These are phyloP conservation scores for Molorchus minor DNA, from an alignment of 2,888 invertebrate species.

Conservation along the genomic window DNA sequence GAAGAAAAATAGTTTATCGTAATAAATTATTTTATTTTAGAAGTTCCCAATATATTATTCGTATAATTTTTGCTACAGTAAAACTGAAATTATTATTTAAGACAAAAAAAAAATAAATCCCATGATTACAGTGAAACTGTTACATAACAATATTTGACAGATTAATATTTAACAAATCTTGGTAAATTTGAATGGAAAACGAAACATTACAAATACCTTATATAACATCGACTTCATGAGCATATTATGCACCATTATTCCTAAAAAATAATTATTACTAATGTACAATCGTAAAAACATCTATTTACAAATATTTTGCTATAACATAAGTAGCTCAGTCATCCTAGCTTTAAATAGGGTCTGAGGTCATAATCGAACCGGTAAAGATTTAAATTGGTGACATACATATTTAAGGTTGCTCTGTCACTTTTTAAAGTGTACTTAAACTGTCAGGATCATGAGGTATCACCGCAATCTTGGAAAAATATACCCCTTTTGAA, in stretches of 20 bases:
- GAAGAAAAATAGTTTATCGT: not conserved
- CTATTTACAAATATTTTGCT: constrained; percentile 47
- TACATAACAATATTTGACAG: not conserved
- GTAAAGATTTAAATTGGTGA: no score
- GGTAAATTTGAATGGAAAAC: not conserved
- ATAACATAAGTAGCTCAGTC: constrained; percentile 36
- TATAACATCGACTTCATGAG: constrained; percentile 41
- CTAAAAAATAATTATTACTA: constrained; percentile 46
- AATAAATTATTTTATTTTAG: not conserved
- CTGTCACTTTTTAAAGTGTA: no score
- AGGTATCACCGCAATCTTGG: no score
- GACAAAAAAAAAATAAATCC: not conserved
- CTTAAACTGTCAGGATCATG: no score
- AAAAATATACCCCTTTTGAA: no score
- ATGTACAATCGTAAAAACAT: constrained; percentile 48
- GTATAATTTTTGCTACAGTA: not conserved
- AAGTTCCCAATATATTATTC: not conserved
- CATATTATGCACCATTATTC: constrained; percentile 48
- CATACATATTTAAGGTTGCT: no score
- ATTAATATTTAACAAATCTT: not conserved
- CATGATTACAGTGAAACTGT: not conserved
- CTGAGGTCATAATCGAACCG: no score
- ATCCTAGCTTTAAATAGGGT: no score
- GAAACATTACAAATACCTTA: constrained; percentile 31
- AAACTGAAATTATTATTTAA: constrained; percentile 5